Conservation (phyloP, 2,888 invertebrate species). For the Clitarchus hookeri region DNA sequence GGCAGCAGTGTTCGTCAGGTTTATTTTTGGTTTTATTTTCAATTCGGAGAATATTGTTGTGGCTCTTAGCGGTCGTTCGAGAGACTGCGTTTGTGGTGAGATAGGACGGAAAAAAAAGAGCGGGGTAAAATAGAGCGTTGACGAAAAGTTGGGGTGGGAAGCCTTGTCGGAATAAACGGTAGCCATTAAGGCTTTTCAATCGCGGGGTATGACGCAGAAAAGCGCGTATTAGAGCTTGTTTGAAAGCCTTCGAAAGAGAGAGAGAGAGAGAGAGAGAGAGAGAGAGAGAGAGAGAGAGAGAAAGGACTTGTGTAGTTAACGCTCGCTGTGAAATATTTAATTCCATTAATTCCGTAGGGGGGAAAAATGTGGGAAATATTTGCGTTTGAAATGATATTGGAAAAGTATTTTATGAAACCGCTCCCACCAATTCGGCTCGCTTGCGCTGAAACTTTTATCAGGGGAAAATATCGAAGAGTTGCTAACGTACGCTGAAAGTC, state of each 20-base stretch:
- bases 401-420: neutral
- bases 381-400: neutral
- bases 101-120: too few species aligned
- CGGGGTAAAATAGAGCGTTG: too few species aligned
- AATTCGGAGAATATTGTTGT: too few species aligned
- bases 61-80: too few species aligned
- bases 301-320: neutral
- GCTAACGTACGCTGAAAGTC: too few species aligned
- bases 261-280: neutral
- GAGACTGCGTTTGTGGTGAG: too few species aligned
- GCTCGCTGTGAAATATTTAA: neutral
- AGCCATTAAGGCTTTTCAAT: neutral
- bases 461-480: too few species aligned
- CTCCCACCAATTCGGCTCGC: neutral
- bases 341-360: neutral
- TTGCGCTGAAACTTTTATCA: too few species aligned
- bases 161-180: neutral
- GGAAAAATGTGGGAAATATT: neutral
- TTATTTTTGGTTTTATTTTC: too few species aligned
- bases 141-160: too few species aligned
- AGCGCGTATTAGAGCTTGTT: neutral
- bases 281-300: slow-evolving; percentile 5
- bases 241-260: neutral
- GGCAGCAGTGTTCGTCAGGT: too few species aligned
- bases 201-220: neutral